Evolutionary conservation across 1,140 invertebrate genomes (phyloP), one percentile per base, ranked within the genome.

Genomic region (Bombus ignitus): DNA sequence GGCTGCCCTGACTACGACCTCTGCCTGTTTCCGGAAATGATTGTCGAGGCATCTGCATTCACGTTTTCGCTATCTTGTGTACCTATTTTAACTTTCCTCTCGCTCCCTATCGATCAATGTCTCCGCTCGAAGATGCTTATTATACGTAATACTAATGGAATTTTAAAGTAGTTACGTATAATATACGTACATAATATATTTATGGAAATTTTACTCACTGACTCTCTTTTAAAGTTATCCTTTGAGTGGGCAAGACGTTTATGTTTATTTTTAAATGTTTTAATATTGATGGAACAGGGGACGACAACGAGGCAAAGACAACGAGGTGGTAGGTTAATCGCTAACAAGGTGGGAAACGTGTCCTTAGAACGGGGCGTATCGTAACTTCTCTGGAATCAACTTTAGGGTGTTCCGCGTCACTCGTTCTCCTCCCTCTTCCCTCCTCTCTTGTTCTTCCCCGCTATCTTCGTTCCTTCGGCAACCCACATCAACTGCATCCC

Each of bases 391-490:
- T 72, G 35, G 59, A 88, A 68, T 82, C 66, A 86, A 80, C 66
- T 83, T 66, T 83, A 25, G 80, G 37, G 42, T 87, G 66, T 87
- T 78, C 77, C 81, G 28, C 80, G 66, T 78, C 81, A 44, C 74
- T 81, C 72, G 80, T 9, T 47, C 73, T 76, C 57, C 10, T 72
- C 77, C n/a, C 42, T n/a, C 10, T n/a, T n/a, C 32, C 15, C 13
- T 18, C 73, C 65, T 79, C 79, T 70, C 18, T 44, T 32, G 15
- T 39, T n/a, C 35, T 39, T 39, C 18, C 37, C 39, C 32, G 28
- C 47, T 42, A 44, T 32, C 42, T 13, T 39, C 39, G 47, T 35
- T 32, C 3, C 83, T 28, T 15, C 70, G 53, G 12, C 72, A 76
- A 59, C 47, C 75, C 80, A 83, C 81, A 71, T 66, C 65, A 12